Percentiles rank a stretch among this genome's conserved stretches.
Conservation (phyloP, 1,140 invertebrate genomes). For the Gryllus bimaculatus region DNA sequence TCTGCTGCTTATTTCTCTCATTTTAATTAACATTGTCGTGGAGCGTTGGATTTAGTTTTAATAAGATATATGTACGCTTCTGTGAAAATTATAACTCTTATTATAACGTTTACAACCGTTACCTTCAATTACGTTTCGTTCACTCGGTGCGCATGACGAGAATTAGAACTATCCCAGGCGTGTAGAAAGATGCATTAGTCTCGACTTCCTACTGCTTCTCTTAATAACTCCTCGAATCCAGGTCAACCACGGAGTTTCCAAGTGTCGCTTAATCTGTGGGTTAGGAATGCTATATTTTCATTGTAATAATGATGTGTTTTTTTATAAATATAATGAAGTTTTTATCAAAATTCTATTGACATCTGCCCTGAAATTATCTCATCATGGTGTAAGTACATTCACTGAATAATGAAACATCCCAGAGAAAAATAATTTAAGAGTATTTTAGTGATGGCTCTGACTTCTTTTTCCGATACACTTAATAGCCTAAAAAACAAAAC, state of each 20-base stretch:
- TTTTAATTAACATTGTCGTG: slow-evolving; percentile 1
- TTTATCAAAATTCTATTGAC: no score
- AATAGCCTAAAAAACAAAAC: no score
- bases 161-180: not conserved
- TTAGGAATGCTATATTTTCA: no score
- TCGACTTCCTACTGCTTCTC: not conserved
- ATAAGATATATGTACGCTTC: not conserved
- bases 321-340: no score
- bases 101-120: not conserved
- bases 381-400: no score
- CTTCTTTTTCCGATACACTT: no score
- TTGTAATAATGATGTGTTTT: no score
- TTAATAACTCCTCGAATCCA: not conserved
- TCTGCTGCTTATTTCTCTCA: not conserved
- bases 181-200: not conserved
- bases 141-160: not conserved
- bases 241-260: not conserved
- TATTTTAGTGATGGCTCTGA: no score
- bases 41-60: not conserved
- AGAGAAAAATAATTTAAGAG: no score
- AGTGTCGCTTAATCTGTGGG: no score
- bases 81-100: not conserved
- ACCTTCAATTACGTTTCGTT: not conserved
- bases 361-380: no score
- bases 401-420: no score